These are phyloP conservation scores for Osmoderma eremita DNA, from an alignment of 2,888 invertebrate species.

Conservation along the genomic window DNA sequence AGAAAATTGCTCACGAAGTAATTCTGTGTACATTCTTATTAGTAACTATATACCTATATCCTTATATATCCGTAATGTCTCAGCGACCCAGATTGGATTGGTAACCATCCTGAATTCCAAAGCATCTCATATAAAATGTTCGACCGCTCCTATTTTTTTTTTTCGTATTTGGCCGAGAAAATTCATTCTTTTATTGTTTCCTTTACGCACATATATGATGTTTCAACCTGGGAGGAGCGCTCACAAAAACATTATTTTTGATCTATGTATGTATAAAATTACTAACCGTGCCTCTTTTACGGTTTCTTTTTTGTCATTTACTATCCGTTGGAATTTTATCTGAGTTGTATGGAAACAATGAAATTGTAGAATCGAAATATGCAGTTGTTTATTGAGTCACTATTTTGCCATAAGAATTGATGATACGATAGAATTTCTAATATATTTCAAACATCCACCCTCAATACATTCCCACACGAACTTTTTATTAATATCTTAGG, in stretches of 20 bases:
- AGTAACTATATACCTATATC: too few relatives aligned
- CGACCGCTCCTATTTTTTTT: slow-evolving; percentile 45
- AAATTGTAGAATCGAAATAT: not conserved
- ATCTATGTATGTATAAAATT: slow-evolving; percentile 54
- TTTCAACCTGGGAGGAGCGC: slow-evolving; percentile 51
- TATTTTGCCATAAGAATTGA: too few relatives aligned
- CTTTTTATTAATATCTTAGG: too few relatives aligned
- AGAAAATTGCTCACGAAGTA: too few relatives aligned
- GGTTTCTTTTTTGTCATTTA: slow-evolving; percentile 36
- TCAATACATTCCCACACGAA: too few relatives aligned
- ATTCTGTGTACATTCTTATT: too few relatives aligned
- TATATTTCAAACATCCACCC: too few relatives aligned
- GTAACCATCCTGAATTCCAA: slow-evolving; percentile 26
- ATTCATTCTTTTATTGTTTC: slow-evolving; percentile 52
- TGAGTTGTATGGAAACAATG: not conserved
- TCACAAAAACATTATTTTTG: slow-evolving; percentile 53
- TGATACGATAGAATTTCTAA: too few relatives aligned
- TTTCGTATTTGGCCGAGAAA: slow-evolving; percentile 49
- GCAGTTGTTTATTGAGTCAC: not conserved
- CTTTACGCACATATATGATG: slow-evolving; percentile 46
- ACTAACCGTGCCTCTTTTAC: slow-evolving; percentile 51
- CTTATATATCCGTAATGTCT: too few relatives aligned
- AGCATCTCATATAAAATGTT: slow-evolving; percentile 20
- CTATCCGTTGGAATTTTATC: slow-evolving; percentile 52
- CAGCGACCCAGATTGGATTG: too few relatives aligned